Evolutionary conservation across 1,140 invertebrate species (phyloP), one percentile per base, ranked within the genome.

Genomic region (Cotesia glomerata): DNA sequence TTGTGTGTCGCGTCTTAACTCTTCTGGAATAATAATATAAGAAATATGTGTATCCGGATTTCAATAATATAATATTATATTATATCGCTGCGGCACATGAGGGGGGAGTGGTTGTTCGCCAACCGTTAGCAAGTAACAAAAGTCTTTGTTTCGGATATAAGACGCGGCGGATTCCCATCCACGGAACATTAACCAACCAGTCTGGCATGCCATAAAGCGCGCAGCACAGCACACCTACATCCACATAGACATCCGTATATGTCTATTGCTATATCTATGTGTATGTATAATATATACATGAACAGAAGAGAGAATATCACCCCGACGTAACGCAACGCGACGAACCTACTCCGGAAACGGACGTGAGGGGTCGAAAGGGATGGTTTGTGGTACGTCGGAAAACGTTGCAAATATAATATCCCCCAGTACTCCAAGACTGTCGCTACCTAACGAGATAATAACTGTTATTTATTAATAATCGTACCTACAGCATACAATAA

Each of bases 171-270:
- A 73, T 54, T 77, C 73, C 63, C 78, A 78, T 51, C 74, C 78
- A 78, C 75, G 80, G 80, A 81, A 83, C 81, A 83, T 83, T 83
- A 83, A 82, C 75, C 78, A 78, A 68, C 68, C 77, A 78, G 76
- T 71, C 61, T 64, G 52, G 58, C 69, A 71, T 54, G n/a, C 9
- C 18, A 56, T 45, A 45, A 45, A 45, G 39, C 39, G 39, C 39
- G 1, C 26, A n/a, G 39, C 35, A 3, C 8, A 13, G 18, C 26
- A 18, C 13, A 36, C n/a, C 7, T 11, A 11, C 14, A 56, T 56
- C 32, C n/a, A n/a, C 36, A 5, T 51, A 32, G 18, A 70, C 58
- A 35, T 63, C 16, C 14, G 11, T 35, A 63, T 63, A n/a, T 51
- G n/a, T 51, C 8, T n/a, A 51, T 54, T 14, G 58, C 56, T 71